These are phyloP conservation scores for Drosophila quadrilineata DNA, from an alignment of 1,140 invertebrate genomes.

Conservation along the genomic window DNA sequence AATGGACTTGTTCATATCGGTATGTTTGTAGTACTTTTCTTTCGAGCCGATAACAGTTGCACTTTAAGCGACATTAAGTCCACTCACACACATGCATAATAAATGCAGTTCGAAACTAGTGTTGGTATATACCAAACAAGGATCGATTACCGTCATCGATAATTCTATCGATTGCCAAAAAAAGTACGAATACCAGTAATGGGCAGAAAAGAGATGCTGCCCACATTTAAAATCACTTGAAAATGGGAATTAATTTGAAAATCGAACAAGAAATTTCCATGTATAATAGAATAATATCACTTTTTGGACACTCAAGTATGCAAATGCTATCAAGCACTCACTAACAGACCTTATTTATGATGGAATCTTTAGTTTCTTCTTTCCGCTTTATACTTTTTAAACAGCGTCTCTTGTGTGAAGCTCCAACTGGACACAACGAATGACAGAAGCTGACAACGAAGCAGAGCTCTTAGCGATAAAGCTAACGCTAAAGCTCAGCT, in stretches of 20 bases:
- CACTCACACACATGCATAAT: neutral
- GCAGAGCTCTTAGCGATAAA: neutral
- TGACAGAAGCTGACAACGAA: slow-evolving; percentile 50
- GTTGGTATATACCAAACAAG: slow-evolving; percentile 11
- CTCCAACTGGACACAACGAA: slow-evolving; percentile 59
- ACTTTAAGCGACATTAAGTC: slow-evolving; percentile 14
- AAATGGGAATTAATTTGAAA: slow-evolving; percentile 21
- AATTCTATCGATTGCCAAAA: slow-evolving; percentile 10
- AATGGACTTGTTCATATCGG: slow-evolving; percentile 23
- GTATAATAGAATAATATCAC: slow-evolving; percentile 20
- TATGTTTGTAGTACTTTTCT: slow-evolving; percentile 25
- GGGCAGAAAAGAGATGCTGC: slow-evolving; percentile 2
- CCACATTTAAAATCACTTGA: slow-evolving; percentile 18
- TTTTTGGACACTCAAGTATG: slow-evolving; percentile 71
- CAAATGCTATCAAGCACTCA: slow-evolving; percentile 48
- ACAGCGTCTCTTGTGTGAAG: slow-evolving; percentile 29
- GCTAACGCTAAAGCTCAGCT: slow-evolving; percentile 24
- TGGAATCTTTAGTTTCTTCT: slow-evolving; percentile 22
- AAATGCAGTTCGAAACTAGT: neutral
- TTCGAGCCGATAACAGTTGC: slow-evolving; percentile 10
- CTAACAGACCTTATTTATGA: slow-evolving; percentile 23
- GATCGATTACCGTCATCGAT: slow-evolving; percentile 22
- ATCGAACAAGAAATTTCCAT: slow-evolving; percentile 34
- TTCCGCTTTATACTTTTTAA: slow-evolving; percentile 10
- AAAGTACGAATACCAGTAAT: slow-evolving; percentile 30